Percentiles rank a stretch among this genome's conserved stretches.
phyloP scores from a whole-genome alignment of 35 echinoderm and acorn worm species.

The Ophioderma brevispina region DNA sequence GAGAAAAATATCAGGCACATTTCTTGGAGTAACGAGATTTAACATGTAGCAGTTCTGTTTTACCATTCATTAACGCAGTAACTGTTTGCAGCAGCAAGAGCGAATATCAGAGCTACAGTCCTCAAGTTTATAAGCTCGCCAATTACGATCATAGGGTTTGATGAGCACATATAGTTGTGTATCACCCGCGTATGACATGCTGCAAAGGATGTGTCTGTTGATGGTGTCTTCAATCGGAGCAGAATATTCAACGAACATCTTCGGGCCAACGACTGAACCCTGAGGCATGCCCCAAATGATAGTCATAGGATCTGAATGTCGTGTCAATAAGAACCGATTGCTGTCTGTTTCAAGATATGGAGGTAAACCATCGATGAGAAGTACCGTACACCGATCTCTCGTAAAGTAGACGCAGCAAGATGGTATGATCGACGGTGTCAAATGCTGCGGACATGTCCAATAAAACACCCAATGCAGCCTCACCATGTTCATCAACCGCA shows the following conservation, averaged over 20 bases:
- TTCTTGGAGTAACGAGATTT: neutral
- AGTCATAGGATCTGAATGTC: neutral
- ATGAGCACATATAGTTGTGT: conserved; percentile 22
- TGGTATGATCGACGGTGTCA: neutral
- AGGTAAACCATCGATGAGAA: neutral
- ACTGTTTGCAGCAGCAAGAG: neutral
- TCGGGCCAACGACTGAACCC: conserved; percentile 11
- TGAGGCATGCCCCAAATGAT: conserved; percentile 3
- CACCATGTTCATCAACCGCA: neutral
- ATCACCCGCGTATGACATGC: conserved; percentile 37
- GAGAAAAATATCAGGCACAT: neutral
- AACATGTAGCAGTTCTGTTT: neutral
- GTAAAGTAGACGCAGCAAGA: neutral
- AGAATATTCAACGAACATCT: conserved; percentile 14
- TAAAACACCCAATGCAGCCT: neutral
- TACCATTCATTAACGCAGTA: neutral
- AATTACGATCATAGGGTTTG: neutral
- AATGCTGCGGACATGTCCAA: neutral
- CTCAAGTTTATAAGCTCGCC: neutral
- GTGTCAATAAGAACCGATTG: neutral
- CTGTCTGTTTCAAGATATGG: neutral
- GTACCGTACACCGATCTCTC: neutral
- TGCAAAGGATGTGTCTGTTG: neutral
- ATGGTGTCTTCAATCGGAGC: conserved; percentile 29
- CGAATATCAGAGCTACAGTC: neutral